A percentile compares a stretch with the other conserved stretches of the same genome.
phyloP scores from a whole-genome alignment of 1,140 invertebrate genomes.

The Oncopeltus fasciatus region DNA sequence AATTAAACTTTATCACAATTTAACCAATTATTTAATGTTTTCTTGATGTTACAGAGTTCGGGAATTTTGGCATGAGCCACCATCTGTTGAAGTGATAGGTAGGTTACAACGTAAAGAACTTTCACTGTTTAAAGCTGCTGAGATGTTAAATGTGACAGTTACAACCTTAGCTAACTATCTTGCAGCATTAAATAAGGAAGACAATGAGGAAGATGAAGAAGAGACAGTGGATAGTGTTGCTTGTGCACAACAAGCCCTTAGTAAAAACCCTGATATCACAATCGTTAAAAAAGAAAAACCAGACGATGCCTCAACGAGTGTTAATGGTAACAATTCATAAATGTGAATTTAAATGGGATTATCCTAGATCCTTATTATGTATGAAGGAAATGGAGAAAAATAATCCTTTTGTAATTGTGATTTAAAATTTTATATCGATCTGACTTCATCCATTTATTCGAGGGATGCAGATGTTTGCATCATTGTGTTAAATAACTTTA shows the following conservation, averaged over 20 bases:
- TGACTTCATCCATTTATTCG: no score
- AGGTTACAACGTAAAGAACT: constrained; percentile 56
- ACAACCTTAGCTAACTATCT: constrained; percentile 54
- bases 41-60: constrained; percentile 53
- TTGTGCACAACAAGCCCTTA: constrained; percentile 34
- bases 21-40: constrained; percentile 15
- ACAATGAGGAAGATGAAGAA: constrained; percentile 31
- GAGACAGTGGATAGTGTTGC: constrained; percentile 29
- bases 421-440: no score
- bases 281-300: constrained; percentile 41
- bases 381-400: no score
- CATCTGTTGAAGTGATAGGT: constrained; percentile 50
- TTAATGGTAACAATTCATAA: constrained; percentile 22
- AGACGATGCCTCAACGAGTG: constrained; percentile 12
- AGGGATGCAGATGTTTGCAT: no score
- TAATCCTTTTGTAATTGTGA: no score
- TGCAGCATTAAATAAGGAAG: constrained; percentile 36
- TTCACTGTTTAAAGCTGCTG: constrained; percentile 50
- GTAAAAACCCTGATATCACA: constrained; percentile 45
- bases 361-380: no score
- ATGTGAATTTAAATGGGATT: no score
- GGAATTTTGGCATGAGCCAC: constrained; percentile 60
- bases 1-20: no score
- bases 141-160: constrained; percentile 55
- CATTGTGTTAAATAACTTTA: no score